Percentiles rank a stretch among this genome's conserved stretches.
phyloP scores from a whole-genome alignment of 2,113 vertebrate genomes.

The Gopherus evgoodei region DNA sequence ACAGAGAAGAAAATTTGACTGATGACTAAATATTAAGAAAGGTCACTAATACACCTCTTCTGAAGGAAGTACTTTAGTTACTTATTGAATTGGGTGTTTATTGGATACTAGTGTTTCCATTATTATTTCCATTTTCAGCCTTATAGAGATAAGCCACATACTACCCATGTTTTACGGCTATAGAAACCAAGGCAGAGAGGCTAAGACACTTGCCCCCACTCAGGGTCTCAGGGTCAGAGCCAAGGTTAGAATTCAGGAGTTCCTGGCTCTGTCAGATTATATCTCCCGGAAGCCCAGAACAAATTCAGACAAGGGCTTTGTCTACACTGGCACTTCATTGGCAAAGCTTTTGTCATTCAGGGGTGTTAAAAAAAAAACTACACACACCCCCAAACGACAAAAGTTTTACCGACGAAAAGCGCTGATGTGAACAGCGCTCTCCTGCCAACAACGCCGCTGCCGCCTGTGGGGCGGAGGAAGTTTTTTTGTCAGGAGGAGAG shows the following conservation, averaged over 20 bases:
- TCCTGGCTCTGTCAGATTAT: neutral
- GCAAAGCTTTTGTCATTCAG: too few species aligned
- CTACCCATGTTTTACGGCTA: accelerated
- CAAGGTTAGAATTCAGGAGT: neutral
- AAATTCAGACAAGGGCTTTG: neutral
- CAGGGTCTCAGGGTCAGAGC: neutral
- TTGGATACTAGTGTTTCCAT: neutral
- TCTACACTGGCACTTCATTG: too few species aligned
- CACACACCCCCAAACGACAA: too few species aligned
- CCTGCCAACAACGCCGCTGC: too few species aligned
- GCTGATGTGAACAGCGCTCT: too few species aligned
- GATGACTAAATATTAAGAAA: accelerated
- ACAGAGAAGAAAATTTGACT: neutral
- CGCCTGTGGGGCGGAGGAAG: too few species aligned
- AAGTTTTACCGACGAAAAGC: too few species aligned
- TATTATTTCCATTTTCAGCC: neutral
- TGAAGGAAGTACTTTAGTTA: neutral
- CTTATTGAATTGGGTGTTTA: neutral
- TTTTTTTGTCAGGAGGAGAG: too few species aligned
- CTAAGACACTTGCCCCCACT: neutral
- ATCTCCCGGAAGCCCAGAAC: neutral
- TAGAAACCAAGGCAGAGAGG: neutral
- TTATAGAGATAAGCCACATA: neutral
- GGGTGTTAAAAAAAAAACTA: too few species aligned
- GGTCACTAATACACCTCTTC: neutral